A percentile compares a stretch with the other conserved stretches of the same genome.
phyloP scores from a whole-genome alignment of 2,113 vertebrate genomes.

The Tretioscincus oriximinensis region DNA sequence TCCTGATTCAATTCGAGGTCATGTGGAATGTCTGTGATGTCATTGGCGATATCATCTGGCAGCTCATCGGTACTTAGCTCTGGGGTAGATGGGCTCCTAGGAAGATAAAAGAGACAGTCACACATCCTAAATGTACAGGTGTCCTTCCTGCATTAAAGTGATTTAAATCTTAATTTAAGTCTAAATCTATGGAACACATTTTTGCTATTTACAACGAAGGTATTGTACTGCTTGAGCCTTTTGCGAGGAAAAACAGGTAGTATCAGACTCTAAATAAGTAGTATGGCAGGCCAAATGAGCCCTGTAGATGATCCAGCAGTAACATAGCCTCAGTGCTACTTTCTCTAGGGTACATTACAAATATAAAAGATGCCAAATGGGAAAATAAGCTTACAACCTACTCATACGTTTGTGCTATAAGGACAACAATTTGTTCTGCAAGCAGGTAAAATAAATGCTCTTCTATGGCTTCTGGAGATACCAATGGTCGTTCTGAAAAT shows the following conservation, averaged over 20 bases:
- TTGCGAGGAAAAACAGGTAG: neutral
- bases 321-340: neutral
- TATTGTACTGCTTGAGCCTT: neutral
- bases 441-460: neutral
- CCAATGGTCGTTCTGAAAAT: neutral
- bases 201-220: neutral
- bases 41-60: slow-evolving; percentile 96
- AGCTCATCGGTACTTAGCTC: slow-evolving; percentile 95
- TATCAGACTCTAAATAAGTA: neutral
- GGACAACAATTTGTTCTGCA: neutral
- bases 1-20: slow-evolving; percentile 98
- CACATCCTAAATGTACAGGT: rapidly evolving
- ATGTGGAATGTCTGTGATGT: slow-evolving; percentile 98
- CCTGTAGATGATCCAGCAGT: neutral
- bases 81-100: slow-evolving; percentile 92
- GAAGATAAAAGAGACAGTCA: slow-evolving; percentile 45
- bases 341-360: neutral
- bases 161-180: neutral
- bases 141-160: neutral
- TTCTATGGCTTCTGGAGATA: too few relatives aligned
- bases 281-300: neutral
- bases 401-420: neutral
- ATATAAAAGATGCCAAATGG: neutral
- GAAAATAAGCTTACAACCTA: neutral
- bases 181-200: neutral